Evolutionary conservation across 2,113 vertebrate species (phyloP), one percentile per base, ranked within the genome.

Genomic region (Atherinomorus stipes): DNA sequence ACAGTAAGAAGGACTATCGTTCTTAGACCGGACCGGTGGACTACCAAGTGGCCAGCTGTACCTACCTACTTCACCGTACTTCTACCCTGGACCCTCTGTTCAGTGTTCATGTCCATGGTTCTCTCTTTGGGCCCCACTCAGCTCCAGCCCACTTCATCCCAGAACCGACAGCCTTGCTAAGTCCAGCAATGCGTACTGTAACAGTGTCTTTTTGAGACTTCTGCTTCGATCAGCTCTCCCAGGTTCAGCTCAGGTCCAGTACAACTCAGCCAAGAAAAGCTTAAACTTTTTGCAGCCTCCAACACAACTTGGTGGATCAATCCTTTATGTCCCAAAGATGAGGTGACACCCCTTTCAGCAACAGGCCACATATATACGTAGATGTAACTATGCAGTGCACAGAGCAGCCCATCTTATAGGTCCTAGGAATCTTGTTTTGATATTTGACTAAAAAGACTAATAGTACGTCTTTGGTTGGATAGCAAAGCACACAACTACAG

Each of bases 1-100:
- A 95, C 93, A 95, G 94, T 91, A 99, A 98, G 94, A 98, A 97
- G 91, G 98, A 99, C 92, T 99, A 97, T 81, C 94, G 97, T 70
- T 97, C 98, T 1, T 99, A 99, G 84, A 94, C 47, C 31, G 15
- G 70, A 57, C 56, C 21, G 62, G 31, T 70, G 70, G 72, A 84
- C 58, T 18, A 37, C 75, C 63, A 22, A 57, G 70, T 71, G 68
- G 77, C 74, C 78, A 62, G 68, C 76, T 68, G 23, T 44, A 51
- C 62, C 59, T 61, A 34, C 47, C 80, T 65, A 58, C 59, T 71
- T 58, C 75, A 71, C 51, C 70, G 23, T 89, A 92, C 90, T 87
- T 42, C 54, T 92, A 94, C 85, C 40, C 62, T 81, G 80, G 62
- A 85, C 64, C 57, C 74, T 57, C 69, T 12, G 56, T 68, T 71